These are phyloP conservation scores for Meteorus colon DNA, from an alignment of 2,888 invertebrate genomes.

Conservation along the genomic window DNA sequence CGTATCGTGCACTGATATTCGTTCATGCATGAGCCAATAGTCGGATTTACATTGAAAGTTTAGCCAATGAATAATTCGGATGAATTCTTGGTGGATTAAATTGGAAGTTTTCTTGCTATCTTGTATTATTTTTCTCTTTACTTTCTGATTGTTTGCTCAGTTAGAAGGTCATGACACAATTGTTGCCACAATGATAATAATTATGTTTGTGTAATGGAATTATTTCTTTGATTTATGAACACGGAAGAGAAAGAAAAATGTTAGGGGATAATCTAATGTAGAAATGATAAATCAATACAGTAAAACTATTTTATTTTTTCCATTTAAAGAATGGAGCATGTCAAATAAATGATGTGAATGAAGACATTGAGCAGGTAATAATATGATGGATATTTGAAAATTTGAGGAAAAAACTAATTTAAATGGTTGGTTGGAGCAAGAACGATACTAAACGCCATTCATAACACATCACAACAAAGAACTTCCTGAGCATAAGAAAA, in stretches of 20 bases:
- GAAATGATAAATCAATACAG: no score
- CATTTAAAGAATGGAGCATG: no score
- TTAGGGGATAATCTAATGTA: neutral
- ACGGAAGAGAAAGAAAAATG: neutral
- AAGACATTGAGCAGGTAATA: no score
- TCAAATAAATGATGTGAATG: no score
- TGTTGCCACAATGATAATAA: neutral
- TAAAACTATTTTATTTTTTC: no score
- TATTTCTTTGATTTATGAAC: neutral
- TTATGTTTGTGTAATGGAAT: no score
- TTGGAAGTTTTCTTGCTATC: neutral
- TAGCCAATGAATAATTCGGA: neutral
- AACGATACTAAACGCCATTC: no score
- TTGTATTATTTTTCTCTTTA: neutral
- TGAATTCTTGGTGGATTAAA: neutral
- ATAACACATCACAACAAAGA: no score
- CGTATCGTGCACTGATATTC: neutral
- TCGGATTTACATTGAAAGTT: neutral
- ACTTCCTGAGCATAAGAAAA: no score
- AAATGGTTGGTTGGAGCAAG: no score
- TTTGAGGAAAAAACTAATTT: no score
- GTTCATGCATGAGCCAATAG: neutral
- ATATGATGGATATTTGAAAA: no score
- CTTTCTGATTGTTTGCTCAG: neutral
- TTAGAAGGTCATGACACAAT: neutral